Conservation (phyloP, 1,140 invertebrate genomes). For the Pogonomyrmex barbatus region DNA sequence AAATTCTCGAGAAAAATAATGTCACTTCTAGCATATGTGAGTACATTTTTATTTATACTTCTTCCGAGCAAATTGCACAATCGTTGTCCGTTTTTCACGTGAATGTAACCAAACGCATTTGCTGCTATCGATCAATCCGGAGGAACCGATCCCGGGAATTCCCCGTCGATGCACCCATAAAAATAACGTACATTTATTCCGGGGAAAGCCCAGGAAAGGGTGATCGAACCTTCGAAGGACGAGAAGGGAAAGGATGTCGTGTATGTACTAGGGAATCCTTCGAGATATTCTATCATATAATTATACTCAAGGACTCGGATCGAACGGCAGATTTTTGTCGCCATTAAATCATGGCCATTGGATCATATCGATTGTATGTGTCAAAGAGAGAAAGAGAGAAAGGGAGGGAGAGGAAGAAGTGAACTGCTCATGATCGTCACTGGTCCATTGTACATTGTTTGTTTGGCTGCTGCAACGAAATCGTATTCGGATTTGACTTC, state of each 20-base stretch:
- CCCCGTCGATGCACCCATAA: background rate
- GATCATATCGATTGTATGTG: background rate
- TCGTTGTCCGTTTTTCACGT: background rate
- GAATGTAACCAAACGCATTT: background rate
- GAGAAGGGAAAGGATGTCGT: background rate
- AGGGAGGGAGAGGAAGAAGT: background rate
- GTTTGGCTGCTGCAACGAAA: background rate
- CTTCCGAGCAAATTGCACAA: background rate
- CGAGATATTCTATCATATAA: too few relatives aligned
- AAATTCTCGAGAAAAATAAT: too few relatives aligned
- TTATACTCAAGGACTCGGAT: background rate
- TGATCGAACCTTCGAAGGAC: slow-evolving; percentile 68
- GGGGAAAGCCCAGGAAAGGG: background rate
- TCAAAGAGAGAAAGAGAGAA: background rate
- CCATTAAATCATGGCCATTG: slow-evolving; percentile 35
- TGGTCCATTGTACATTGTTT: background rate
- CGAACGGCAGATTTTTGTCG: slow-evolving; percentile 38
- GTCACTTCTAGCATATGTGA: background rate
- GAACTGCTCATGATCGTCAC: background rate
- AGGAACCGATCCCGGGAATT: background rate
- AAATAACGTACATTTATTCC: background rate
- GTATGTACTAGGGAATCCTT: background rate
- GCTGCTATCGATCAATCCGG: background rate
- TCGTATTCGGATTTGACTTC: too few relatives aligned
- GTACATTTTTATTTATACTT: background rate